Conservation (phyloP, 2,797 vertebrate genomes). For the Anguilla obscura region DNA sequence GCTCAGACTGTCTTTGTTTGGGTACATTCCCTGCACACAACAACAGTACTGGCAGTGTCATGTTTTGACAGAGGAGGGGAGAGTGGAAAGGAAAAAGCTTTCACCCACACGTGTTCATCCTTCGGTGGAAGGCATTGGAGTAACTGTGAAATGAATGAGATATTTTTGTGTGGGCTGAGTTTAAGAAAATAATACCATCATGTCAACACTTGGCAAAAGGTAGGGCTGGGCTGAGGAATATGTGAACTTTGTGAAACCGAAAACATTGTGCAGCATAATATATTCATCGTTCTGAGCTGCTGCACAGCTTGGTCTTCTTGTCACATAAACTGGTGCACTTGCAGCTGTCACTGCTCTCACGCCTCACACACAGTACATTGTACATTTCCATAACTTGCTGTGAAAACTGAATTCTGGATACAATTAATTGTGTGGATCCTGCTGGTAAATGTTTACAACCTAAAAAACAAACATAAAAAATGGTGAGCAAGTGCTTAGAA, state of each 20-base stretch:
- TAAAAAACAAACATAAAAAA: conserved; percentile 49
- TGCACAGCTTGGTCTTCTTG: neutral
- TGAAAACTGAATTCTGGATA: conserved; percentile 42
- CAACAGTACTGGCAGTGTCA: conserved; percentile 45
- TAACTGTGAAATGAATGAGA: conserved; percentile 65
- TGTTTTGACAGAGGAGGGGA: conserved; percentile 48
- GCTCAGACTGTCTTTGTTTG: conserved; percentile 20
- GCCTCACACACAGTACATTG: neutral
- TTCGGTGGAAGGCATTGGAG: conserved; percentile 50
- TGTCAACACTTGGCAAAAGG: conserved; percentile 58
- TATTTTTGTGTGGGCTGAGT: conserved; percentile 62
- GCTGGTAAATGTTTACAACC: conserved; percentile 1
- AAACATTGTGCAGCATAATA: neutral
- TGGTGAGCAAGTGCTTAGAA: conserved; percentile 55
- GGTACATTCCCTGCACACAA: conserved; percentile 31
- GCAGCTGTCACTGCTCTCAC: neutral
- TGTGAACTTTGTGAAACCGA: conserved; percentile 20
- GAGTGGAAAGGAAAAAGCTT: conserved; percentile 29
- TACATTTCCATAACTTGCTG: conserved; percentile 50
- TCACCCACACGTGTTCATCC: conserved; percentile 28
- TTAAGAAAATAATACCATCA: conserved; percentile 67
- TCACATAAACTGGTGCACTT: neutral
- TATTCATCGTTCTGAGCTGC: neutral
- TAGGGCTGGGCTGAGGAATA: conserved; percentile 48
- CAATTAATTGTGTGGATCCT: neutral